Evolutionary conservation across 2,113 vertebrate genomes (phyloP), one percentile per base, ranked within the genome.

Genomic region (Cyprinodon brontotheroides): DNA sequence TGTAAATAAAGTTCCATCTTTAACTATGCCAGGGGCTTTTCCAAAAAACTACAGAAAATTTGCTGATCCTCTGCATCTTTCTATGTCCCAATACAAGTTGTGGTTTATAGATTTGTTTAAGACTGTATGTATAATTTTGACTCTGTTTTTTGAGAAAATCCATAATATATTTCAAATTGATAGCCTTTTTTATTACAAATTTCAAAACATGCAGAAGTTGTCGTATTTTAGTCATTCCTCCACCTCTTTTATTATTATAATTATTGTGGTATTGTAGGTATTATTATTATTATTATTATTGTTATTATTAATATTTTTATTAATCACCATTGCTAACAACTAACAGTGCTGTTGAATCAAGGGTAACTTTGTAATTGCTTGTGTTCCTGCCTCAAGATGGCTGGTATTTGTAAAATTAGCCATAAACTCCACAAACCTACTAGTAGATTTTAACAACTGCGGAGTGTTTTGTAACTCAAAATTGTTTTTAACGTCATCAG

Each of bases 391-490:
- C 60, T 60, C 15, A 60, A 72, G 43, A 75, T 72, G 70, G 59
- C 61, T 62, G 40, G 11, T 45, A 41, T 82, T 84, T 86, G 81
- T 72, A 83, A 68, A 50, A 70, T 62, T 37, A 50, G 78, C 78
- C 81, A 82, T 85, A 86, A 86, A 91, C 77, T 82, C 59, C 74
- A 37, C 43, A 74, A 48, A 72, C 68, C 60, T 60, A 47, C 37
- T 76, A 70, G 63, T 70, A 62, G 43, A 41, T 66, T n/a, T 68
- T 77, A 70, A 61, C 78, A 74, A 11, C 71, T 29, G 29, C 29
- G 29, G 29, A 65, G 73, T 79, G 78, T 67, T 70, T 59, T 74
- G 76, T 81, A 73, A 81, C 72, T 74, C 74, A 81, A 57, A 53
- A 79, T 80, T 29, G 67, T 67, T 63, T 29, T 29, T 29, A 29